A percentile compares a stretch with the other conserved stretches of the same genome.
These are phyloP conservation scores for Oryzias curvinotus DNA, from an alignment of 2,113 vertebrate species.

Conservation along the genomic window DNA sequence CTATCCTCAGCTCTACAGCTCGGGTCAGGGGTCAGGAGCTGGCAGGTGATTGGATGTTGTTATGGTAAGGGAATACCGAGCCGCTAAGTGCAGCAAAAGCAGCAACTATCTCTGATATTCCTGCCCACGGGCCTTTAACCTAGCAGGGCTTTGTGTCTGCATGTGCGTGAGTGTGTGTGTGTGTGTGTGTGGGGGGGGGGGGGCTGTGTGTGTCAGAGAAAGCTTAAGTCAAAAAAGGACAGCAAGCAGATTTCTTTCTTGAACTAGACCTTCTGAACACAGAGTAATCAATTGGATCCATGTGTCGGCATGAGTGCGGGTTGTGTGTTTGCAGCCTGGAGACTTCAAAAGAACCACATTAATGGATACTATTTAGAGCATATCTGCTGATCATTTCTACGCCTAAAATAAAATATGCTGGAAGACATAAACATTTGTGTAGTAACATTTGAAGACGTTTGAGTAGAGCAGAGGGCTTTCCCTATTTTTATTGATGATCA, in stretches of 20 bases:
- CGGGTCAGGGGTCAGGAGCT: conserved; percentile 66
- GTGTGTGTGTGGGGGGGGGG: background rate
- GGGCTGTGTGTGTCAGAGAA: background rate
- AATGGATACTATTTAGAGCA: conserved; percentile 12
- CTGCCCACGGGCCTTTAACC: conserved; percentile 55
- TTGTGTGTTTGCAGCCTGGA: background rate
- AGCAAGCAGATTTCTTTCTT: conserved; percentile 64
- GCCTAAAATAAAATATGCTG: conserved; percentile 30
- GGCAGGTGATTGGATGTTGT: conserved; percentile 75
- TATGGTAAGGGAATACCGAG: conserved; percentile 72
- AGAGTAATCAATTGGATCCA: conserved; percentile 51
- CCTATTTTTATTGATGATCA: conserved; percentile 41
- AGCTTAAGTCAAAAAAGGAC: conserved; percentile 61
- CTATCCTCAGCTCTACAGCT: conserved; percentile 50
- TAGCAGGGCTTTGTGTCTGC: conserved; percentile 32
- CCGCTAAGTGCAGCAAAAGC: conserved; percentile 70
- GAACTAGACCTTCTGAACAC: conserved; percentile 63
- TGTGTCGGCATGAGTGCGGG: conserved; percentile 36
- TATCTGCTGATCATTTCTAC: conserved; percentile 25
- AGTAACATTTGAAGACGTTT: conserved; percentile 24
- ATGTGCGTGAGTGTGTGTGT: conserved; percentile 25
- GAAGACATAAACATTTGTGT: conserved; percentile 17
- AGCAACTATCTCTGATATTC: conserved; percentile 73
- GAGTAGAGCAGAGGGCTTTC: conserved; percentile 32
- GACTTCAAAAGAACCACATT: conserved; percentile 22